Evolutionary conservation across 2,888 invertebrate species (phyloP), one percentile per base, ranked within the genome.

Genomic region (Macrosiphum euphorbiae): DNA sequence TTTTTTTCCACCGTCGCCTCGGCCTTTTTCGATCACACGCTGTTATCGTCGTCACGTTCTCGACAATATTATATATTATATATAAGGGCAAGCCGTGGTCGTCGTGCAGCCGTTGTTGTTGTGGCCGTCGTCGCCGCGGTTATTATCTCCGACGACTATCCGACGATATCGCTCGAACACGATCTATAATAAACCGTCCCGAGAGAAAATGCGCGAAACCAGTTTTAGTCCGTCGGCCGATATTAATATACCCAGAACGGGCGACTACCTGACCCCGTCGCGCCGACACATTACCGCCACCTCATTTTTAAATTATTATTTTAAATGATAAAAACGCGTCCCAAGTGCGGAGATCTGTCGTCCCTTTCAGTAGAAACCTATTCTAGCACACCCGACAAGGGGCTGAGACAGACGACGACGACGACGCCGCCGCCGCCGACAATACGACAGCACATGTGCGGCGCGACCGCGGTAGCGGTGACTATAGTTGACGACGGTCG

Each of bases 151-250:
- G 20, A 78, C 78, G 78, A 78, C 78, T 78, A 78, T 78, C 78
- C 78, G 78, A 78, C 78, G 35, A 78, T 78, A 78, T 78, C 78
- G 78, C 78, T 7, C 35, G 78, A 78, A 78, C 78, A 78, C 78
- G 78, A 78, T 78, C 78, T 78, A 41, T 3, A 28, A 41, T 3
- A 28, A n/a, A 50, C 47, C 47, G 44, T 47, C 86, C 44, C 0
- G 16, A 47, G 86, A 87, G 86, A 50, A 78, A 78, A 78, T 47
- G 86, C 35, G 88, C 88, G 88, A 88, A 88, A 88, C 88, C 88
- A 88, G 88, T 88, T 88, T 88, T 55, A 0, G 55, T 88, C 41
- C 26, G 35, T 16, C 52, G 35, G 5, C 52, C 35, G 52, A 55
- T 26, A 7, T 47, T 44, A 44, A 7, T n/a, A 50, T 86, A n/a